Conservation (phyloP, 2,888 invertebrate species). For the Tipula vernalis region DNA sequence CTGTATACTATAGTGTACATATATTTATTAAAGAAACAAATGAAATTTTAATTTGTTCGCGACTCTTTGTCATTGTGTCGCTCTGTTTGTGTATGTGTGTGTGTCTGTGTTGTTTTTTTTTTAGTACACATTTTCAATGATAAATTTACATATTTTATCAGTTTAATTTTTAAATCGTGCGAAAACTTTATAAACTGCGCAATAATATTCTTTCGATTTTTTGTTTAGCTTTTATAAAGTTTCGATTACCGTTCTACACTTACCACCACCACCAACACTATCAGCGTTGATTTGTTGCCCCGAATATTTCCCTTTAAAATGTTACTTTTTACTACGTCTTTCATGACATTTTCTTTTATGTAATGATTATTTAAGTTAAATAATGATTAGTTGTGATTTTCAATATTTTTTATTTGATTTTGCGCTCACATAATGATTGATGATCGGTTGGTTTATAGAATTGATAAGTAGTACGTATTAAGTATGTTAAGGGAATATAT, state of each 20-base stretch:
- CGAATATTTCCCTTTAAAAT: background rate
- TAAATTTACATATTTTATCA: background rate
- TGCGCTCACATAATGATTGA: background rate
- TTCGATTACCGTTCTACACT: background rate
- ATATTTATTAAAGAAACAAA: background rate
- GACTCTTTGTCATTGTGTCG: background rate
- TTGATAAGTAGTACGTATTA: background rate
- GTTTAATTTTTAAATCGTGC: background rate
- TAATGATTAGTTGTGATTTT: background rate
- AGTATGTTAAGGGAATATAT: constrained; percentile 4
- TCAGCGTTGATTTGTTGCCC: background rate
- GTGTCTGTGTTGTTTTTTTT: background rate
- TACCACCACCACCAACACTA: background rate
- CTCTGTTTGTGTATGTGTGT: background rate
- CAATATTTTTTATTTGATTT: background rate
- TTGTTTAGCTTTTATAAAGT: background rate
- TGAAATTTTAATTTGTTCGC: background rate
- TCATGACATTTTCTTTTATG: background rate
- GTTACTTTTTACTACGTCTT: background rate
- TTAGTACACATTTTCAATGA: background rate
- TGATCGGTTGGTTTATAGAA: background rate
- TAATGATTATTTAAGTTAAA: background rate
- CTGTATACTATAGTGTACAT: background rate
- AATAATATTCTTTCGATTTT: background rate
- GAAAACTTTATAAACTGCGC: background rate